Evolutionary conservation across 2,113 vertebrate species (phyloP).

Genomic region (Lasiurus borealis): DNA sequence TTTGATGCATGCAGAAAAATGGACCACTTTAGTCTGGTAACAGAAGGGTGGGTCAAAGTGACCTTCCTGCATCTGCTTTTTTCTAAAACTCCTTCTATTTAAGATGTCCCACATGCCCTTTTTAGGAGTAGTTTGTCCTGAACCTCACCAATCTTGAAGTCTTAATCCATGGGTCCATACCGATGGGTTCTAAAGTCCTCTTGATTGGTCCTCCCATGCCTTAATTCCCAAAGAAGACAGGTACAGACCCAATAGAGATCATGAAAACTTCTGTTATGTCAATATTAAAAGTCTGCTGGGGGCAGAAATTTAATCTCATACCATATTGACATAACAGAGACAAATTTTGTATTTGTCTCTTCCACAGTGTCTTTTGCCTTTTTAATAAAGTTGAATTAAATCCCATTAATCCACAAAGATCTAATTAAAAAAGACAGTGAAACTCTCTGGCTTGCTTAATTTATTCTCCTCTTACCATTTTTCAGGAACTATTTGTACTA

Average conservation of each 20-base stretch:
- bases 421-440: constrained; percentile 55
- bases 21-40: background rate
- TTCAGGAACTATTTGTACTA: background rate
- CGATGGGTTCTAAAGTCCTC: background rate
- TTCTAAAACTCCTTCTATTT: background rate
- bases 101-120: background rate
- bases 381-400: constrained; percentile 62
- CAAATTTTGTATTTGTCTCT: constrained; percentile 47
- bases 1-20: background rate
- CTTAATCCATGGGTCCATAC: background rate
- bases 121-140: background rate
- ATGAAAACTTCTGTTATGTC: background rate
- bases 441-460: constrained; percentile 36
- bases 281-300: constrained; percentile 37
- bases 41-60: background rate
- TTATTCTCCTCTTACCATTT: constrained; percentile 23
- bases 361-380: background rate
- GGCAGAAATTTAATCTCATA: background rate
- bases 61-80: background rate
- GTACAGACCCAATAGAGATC: background rate
- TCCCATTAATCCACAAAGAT: constrained; percentile 66
- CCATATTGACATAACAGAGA: no score
- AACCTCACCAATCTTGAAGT: background rate
- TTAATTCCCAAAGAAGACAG: background rate
- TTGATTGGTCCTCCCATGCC: background rate